Percentiles rank a stretch among this genome's conserved stretches.
phyloP scores from a whole-genome alignment of 2,888 invertebrate species.

The Actias luna region DNA sequence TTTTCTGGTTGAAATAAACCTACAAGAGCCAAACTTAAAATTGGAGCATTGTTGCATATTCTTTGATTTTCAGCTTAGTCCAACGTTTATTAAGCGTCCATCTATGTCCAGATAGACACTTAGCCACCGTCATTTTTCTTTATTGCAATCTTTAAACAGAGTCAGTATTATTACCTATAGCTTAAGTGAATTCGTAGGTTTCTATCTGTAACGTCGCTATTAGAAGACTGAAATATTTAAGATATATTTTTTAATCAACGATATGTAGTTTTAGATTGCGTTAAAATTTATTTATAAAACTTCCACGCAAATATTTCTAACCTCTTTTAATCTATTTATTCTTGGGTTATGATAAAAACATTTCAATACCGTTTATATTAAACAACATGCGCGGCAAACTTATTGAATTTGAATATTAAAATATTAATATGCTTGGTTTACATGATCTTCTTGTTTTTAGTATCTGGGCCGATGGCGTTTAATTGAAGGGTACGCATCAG shows the following conservation, averaged over 20 bases:
- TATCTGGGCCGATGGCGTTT: slow-evolving; percentile 45
- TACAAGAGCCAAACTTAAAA: too few relatives aligned
- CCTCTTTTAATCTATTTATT: not conserved
- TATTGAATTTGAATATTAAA: not conserved
- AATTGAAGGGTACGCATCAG: slow-evolving; percentile 40
- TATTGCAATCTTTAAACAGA: not conserved
- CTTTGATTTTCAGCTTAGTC: too few relatives aligned
- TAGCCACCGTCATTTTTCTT: not conserved
- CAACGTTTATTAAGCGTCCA: not conserved
- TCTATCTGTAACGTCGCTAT: too few relatives aligned
- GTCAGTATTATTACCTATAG: not conserved
- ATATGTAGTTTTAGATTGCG: too few relatives aligned
- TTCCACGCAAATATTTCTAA: too few relatives aligned
- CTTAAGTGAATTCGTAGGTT: not conserved
- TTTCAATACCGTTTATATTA: not conserved
- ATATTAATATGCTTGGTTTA: not conserved
- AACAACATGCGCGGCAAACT: not conserved
- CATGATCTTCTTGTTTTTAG: slow-evolving; percentile 28
- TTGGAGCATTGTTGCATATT: too few relatives aligned
- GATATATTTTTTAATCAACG: too few relatives aligned
- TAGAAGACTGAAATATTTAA: too few relatives aligned
- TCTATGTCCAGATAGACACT: too few relatives aligned
- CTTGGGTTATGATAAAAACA: not conserved
- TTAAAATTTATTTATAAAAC: too few relatives aligned
- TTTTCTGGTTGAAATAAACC: too few relatives aligned